Conservation (phyloP, 2,888 invertebrate species). For the Orthonychiurus folsomi region DNA sequence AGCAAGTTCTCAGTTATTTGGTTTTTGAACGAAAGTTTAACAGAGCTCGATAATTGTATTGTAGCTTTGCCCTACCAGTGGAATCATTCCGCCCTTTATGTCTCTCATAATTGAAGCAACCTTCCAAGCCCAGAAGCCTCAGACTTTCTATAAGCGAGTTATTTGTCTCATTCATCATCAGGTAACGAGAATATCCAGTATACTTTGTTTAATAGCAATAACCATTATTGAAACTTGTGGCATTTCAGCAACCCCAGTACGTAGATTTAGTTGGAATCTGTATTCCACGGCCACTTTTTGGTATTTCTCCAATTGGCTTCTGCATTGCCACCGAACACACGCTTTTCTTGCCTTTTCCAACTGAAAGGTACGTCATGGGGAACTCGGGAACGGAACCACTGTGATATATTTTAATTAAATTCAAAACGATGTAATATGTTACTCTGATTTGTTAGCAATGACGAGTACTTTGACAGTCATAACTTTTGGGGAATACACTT, state of each 20-base stretch:
- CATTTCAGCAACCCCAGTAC: conserved; percentile 27
- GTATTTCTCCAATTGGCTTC: conserved; percentile 21
- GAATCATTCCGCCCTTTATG: conserved; percentile 19
- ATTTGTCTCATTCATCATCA: conserved; percentile 30
- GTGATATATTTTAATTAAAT: neutral
- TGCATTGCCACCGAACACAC: conserved; percentile 20
- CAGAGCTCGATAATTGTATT: neutral
- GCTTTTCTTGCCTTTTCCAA: conserved; percentile 23
- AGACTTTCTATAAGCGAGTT: conserved; percentile 31
- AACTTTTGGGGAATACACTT: conserved; percentile 25
- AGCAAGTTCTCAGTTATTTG: conserved; percentile 6
- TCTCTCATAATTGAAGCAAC: conserved; percentile 19
- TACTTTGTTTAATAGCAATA: too few species aligned
- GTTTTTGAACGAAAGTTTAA: neutral
- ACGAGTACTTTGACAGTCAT: conserved; percentile 22
- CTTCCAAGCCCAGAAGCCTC: conserved; percentile 27
- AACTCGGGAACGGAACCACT: neutral
- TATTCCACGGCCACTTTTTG: conserved; percentile 25
- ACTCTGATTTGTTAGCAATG: conserved; percentile 15
- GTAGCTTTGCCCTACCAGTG: conserved; percentile 27
- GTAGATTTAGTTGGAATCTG: conserved; percentile 29
- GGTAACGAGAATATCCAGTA: too few species aligned
- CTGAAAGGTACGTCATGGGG: conserved; percentile 20
- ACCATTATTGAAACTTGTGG: too few species aligned
- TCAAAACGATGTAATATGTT: neutral